Evolutionary conservation across 2,888 invertebrate genomes (phyloP), one percentile per base, ranked within the genome.

Genomic region (Miltochrista miniata): DNA sequence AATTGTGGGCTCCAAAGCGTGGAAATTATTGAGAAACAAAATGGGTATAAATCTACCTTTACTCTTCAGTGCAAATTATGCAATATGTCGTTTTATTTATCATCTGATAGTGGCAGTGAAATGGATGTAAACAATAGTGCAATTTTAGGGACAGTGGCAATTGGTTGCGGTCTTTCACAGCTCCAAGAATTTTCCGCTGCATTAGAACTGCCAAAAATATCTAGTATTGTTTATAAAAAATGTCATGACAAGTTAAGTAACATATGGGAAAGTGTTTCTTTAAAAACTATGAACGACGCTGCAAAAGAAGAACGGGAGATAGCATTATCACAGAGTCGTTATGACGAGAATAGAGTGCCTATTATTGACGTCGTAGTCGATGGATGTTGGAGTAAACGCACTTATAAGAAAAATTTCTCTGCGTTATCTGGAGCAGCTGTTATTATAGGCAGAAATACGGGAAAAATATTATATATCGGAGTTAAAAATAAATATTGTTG

Each of bases 371-470:
- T 63, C 0, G 45, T 58, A 13, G 59, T 40, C 5, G 62, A 70
- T 48, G 65, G 61, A 1, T 63, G 59, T 39, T 64, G 59, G 56
- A 44, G 46, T 9, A 60, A 60, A 49, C 30, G 61, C 1, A 50
- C 58, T 0, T 63, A 63, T 31, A 56, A 55, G 41, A 64, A 33
- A 24, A 67, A 30, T 30, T 7, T 30, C n/a, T 30, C 30, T 30
- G 63, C 64, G 7, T 39, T 58, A 8, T 67, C 65, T 11, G 65
- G 61, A 3, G 59, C 56, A 14, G 64, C 65, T 8, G 56, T 54
- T 1, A 67, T 66, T 4, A 48, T 66, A 8, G 67, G 67, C 0
- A 40, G 44, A 45, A 34, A 47, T 29, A 56, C 53, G 7, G 54
- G 57, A 0, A 34, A 67, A 47, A 45, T 63, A 8, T 39, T 68